A percentile compares a stretch with the other conserved stretches of the same genome.
These are phyloP conservation scores for Penelope pileata DNA, from an alignment of 2,113 vertebrate genomes.

Conservation along the genomic window DNA sequence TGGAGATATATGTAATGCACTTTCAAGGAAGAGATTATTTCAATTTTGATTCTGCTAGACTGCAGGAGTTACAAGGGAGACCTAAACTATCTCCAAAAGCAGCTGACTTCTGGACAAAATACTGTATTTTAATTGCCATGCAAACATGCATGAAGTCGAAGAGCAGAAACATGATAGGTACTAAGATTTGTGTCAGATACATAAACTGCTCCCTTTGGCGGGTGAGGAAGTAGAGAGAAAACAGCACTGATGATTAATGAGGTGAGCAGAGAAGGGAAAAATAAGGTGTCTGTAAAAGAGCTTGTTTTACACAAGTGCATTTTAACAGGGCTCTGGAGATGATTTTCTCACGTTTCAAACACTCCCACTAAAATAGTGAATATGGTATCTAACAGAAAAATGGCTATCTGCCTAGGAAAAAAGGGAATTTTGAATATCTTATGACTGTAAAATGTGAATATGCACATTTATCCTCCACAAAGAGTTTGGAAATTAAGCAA, in stretches of 20 bases:
- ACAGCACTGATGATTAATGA: neutral
- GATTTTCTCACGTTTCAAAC: neutral
- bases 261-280: neutral
- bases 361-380: neutral
- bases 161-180: neutral
- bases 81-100: constrained; percentile 5
- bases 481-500: neutral
- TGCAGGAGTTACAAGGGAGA: neutral
- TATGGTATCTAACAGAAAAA: neutral
- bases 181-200: neutral
- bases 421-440: neutral
- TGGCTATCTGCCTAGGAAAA: neutral
- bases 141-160: neutral
- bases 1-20: constrained; percentile 43
- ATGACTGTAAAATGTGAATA: neutral
- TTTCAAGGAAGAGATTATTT: constrained; percentile 19
- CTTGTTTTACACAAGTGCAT: neutral
- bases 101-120: neutral
- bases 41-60: neutral
- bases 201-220: neutral
- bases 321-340: neutral
- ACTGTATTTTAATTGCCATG: neutral
- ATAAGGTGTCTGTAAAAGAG: neutral
- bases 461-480: neutral
- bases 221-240: neutral